phyloP scores from a whole-genome alignment of 2,797 vertebrate genomes.

The Schizothorax lantsangensis region DNA sequence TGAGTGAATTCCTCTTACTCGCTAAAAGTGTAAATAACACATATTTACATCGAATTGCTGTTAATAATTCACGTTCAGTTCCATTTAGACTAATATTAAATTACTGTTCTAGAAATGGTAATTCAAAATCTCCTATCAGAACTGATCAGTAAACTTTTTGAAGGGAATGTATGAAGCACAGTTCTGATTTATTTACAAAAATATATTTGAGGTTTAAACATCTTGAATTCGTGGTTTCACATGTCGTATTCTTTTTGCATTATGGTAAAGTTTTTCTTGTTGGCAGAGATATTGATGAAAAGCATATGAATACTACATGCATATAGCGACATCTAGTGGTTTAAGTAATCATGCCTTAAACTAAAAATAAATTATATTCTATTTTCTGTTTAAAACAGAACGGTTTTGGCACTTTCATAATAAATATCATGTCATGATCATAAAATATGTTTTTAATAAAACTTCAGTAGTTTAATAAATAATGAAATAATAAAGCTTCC shows the following conservation, averaged over 20 bases:
- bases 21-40: neutral
- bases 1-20: neutral
- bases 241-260: neutral
- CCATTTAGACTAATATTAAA: neutral
- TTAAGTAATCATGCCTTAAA: neutral
- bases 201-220: neutral
- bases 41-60: neutral
- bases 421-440: neutral
- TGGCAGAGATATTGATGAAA: neutral
- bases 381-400: neutral
- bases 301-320: neutral
- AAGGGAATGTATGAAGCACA: neutral
- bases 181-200: neutral
- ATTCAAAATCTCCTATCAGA: neutral
- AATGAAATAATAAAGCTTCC: no score
- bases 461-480: neutral
- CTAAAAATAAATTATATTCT: neutral
- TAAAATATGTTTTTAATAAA: neutral
- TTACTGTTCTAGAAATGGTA: neutral
- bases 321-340: neutral
- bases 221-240: neutral
- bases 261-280: neutral
- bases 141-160: neutral
- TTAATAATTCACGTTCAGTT: neutral
- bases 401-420: neutral